Base-by-base conservation (phyloP, 2,888 invertebrate species). In the Polydrusus pterygomalis region DNA sequence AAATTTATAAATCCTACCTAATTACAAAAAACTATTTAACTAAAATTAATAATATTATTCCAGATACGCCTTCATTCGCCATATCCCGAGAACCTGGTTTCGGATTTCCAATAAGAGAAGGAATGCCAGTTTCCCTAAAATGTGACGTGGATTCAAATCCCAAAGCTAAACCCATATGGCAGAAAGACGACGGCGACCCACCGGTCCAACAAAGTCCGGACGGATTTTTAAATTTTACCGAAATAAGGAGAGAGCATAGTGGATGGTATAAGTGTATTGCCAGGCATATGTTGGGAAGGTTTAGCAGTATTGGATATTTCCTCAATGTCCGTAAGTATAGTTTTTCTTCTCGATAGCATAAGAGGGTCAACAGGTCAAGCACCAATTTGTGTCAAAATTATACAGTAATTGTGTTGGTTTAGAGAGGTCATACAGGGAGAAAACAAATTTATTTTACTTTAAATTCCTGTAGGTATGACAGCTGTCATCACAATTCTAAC, bases 71-170 rank as follows among this genome's bases (percentile, higher is more conserved):
- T 64, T 96, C 96, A 79, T 97, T 97, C 88, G 95, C 95, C 85
- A 96, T 97, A 87, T 96, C 96, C 78, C 93, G 97, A 81, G 93
- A 95, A 88, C 97, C 97, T n/a, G 96, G 96, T 64, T 97, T 97
- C 88, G 97, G 97, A 67, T 93, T 95, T 87, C 94, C 96, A 34
- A 91, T 97, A 81, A 90, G 93, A 77, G 96, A 97, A 87, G 97
- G 97, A 77, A 95, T 95, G 86, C 92, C 96, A 78, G 95, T 97
- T 78, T 95, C 96, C 72, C 89, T 97, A 81, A 95, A 96, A 87
- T 97, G 97, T 85, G 96, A 96, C 87, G 96, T 97, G 78, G 97
- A 97, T 89, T 95, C 97, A 83, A 97, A 97, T 89, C 97, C 97
- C 17, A 92, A 94, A 70, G 95, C 96, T 68, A 90, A 92, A 64